Conservation (phyloP, 1,140 invertebrate genomes). For the Lepidostoma basale region DNA sequence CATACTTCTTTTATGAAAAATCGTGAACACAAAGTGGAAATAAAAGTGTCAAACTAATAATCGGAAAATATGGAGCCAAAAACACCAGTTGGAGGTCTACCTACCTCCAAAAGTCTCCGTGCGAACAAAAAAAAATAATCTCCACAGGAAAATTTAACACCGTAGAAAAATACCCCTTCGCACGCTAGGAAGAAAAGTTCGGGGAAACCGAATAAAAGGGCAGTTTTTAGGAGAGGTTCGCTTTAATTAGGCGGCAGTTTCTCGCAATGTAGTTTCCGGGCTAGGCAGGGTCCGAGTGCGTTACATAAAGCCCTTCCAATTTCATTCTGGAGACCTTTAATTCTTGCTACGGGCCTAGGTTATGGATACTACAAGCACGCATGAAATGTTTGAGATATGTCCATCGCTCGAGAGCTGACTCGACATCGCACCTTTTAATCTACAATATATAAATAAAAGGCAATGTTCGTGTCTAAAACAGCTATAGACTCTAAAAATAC, state of each 20-base stretch:
- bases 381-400: too few species aligned
- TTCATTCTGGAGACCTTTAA: constrained; percentile 30
- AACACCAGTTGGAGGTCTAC: neutral
- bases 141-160: neutral
- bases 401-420: too few species aligned
- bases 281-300: constrained; percentile 33
- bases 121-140: neutral
- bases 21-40: neutral
- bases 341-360: constrained; percentile 6
- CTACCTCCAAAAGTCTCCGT: neutral
- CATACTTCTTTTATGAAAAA: too few species aligned
- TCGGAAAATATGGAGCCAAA: neutral
- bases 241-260: constrained; percentile 1
- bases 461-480: too few species aligned
- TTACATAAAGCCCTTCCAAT: constrained; percentile 35
- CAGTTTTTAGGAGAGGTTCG: neutral
- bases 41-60: neutral
- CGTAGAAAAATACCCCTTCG: neutral
- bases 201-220: neutral
- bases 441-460: too few species aligned
- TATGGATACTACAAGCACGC: neutral
- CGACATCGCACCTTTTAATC: too few species aligned
- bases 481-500: too few species aligned
- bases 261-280: neutral
- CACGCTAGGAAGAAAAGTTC: neutral